Conservation (phyloP, 2,888 invertebrate genomes). For the Ctena decussata region DNA sequence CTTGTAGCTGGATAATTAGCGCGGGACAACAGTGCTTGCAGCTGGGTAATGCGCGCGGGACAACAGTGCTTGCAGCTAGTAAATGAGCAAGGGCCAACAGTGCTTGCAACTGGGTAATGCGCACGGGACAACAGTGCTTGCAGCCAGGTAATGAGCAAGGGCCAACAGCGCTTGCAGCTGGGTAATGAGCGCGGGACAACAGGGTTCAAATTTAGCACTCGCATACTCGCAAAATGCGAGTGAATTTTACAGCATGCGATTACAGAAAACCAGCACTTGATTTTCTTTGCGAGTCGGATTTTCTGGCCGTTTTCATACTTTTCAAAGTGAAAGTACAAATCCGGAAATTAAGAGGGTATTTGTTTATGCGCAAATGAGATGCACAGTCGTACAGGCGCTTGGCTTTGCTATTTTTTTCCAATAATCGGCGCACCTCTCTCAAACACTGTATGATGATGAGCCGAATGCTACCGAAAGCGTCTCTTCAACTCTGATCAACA, state of each 20-base stretch:
- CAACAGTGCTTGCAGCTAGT: too few species aligned
- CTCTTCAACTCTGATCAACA: background rate
- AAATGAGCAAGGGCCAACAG: too few species aligned
- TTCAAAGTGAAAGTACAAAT: background rate
- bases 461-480: background rate
- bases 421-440: background rate
- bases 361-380: background rate
- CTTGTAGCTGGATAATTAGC: too few species aligned
- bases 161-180: too few species aligned
- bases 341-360: background rate
- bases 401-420: background rate
- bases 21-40: too few species aligned
- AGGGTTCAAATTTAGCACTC: background rate
- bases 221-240: background rate
- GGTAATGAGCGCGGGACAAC: too few species aligned
- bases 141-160: too few species aligned
- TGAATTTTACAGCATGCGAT: background rate
- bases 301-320: background rate
- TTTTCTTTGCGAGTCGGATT: background rate
- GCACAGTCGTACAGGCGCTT: background rate
- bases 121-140: too few species aligned
- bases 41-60: too few species aligned
- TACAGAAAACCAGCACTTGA: background rate
- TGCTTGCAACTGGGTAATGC: too few species aligned
- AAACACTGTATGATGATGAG: too few species aligned